Conservation (phyloP, 2,797 vertebrate genomes). For the Cynodonichthys magdalenae region DNA sequence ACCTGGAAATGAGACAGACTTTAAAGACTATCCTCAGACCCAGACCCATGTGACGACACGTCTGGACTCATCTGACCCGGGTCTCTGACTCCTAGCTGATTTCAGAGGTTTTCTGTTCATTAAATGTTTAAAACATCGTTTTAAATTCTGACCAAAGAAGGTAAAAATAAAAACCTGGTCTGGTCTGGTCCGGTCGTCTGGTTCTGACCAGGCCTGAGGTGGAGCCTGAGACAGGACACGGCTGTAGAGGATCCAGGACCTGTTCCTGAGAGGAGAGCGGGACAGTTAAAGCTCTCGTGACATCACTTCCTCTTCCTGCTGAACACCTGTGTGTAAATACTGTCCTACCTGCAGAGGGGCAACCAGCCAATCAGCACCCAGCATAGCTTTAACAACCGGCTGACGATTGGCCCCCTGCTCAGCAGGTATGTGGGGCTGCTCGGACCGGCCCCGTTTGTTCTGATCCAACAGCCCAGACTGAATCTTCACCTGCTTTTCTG, state of each 20-base stretch:
- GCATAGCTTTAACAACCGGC: conserved; percentile 73
- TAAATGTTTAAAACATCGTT: not conserved
- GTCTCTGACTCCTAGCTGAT: not conserved
- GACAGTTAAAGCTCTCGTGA: conserved; percentile 41
- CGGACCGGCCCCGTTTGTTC: conserved; percentile 33
- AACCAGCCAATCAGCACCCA: conserved; percentile 70
- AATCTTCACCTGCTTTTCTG: conserved; percentile 48
- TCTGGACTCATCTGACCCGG: not conserved
- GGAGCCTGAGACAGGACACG: conserved; percentile 30
- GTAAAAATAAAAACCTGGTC: not conserved
- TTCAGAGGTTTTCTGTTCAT: too few species aligned
- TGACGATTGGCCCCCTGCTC: conserved; percentile 19
- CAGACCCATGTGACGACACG: too few species aligned
- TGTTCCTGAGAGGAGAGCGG: conserved; percentile 37
- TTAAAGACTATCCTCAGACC: not conserved
- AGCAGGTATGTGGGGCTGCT: conserved; percentile 30
- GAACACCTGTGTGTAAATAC: conserved; percentile 54
- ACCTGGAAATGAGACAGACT: not conserved
- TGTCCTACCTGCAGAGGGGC: conserved; percentile 53
- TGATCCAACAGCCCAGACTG: conserved; percentile 32
- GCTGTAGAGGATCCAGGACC: conserved; percentile 19
- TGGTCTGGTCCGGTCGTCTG: too few species aligned
- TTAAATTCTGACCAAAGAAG: not conserved
- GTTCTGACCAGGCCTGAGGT: conserved; percentile 1
- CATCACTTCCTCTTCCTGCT: conserved; percentile 51